Conservation (phyloP, 1,140 invertebrate genomes). For the Drosophila lini region DNA sequence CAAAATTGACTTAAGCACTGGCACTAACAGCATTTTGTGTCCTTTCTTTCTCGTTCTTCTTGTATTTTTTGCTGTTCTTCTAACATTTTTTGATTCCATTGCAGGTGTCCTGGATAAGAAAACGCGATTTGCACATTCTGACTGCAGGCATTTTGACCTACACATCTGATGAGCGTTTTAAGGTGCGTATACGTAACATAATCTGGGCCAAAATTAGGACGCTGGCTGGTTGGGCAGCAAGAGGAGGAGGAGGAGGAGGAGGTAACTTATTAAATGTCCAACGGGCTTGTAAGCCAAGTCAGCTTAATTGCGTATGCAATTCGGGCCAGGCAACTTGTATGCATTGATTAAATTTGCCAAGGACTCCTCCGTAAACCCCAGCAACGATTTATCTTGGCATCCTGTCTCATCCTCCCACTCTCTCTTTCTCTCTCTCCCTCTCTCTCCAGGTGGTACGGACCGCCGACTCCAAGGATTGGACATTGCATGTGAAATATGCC, state of each 20-base stretch:
- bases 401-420: slow-evolving; percentile 20
- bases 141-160: slow-evolving; percentile 91
- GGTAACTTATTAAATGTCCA: slow-evolving; percentile 69
- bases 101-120: slow-evolving; percentile 91
- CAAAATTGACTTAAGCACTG: slow-evolving; percentile 71
- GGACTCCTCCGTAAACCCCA: slow-evolving; percentile 35
- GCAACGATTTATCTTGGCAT: slow-evolving; percentile 59
- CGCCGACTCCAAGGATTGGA: slow-evolving; percentile 96
- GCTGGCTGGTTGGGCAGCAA: background rate
- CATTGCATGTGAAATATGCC: slow-evolving; percentile 95
- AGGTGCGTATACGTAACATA: slow-evolving; percentile 84
- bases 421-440: background rate
- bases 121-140: slow-evolving; percentile 90
- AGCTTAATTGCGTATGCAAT: slow-evolving; percentile 81
- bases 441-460: slow-evolving; percentile 89
- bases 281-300: slow-evolving; percentile 68
- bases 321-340: slow-evolving; percentile 63
- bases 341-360: slow-evolving; percentile 80
- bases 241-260: background rate
- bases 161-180: slow-evolving; percentile 90
- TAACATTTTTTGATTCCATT: slow-evolving; percentile 30
- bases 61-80: background rate
- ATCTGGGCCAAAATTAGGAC: slow-evolving; percentile 35
- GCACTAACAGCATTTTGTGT: slow-evolving; percentile 59
- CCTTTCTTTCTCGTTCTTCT: slow-evolving; percentile 24